phyloP scores from a whole-genome alignment of 37 sponge, comb jelly and placozoan species.

The Hormiphora californensis region DNA sequence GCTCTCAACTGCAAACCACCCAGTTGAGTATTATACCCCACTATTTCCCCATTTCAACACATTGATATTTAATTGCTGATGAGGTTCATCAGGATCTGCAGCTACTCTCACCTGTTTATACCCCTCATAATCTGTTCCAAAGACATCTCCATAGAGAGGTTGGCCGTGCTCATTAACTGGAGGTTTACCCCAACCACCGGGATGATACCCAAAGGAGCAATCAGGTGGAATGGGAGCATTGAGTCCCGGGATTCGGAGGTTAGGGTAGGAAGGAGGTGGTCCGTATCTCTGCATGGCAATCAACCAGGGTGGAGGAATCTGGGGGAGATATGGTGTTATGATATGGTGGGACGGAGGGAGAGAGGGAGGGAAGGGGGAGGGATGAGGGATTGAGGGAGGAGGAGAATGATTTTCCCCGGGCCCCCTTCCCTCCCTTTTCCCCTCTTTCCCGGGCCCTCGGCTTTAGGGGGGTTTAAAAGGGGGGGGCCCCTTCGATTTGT shows the following conservation, averaged over 20 bases:
- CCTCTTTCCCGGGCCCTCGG: too few relatives aligned
- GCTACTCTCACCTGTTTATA: slow-evolving; percentile 46
- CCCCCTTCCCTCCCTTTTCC: too few relatives aligned
- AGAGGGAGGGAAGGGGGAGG: background rate
- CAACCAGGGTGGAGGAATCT: slow-evolving; percentile 96
- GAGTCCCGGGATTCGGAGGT: slow-evolving; percentile 84
- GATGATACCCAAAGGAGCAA: slow-evolving; percentile 28
- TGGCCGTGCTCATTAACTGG: slow-evolving; percentile 93
- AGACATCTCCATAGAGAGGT: slow-evolving; percentile 99
- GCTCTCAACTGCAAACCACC: background rate
- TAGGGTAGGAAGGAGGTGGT: slow-evolving; percentile 97
- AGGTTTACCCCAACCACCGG: slow-evolving; percentile 95
- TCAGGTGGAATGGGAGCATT: slow-evolving; percentile 85
- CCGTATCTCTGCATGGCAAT: slow-evolving; percentile 99
- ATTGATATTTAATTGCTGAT: too few relatives aligned
- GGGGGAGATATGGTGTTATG: background rate
- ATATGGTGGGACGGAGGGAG: background rate
- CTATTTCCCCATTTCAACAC: background rate
- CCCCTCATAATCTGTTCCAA: slow-evolving; percentile 74
- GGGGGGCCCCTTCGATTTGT: too few relatives aligned
- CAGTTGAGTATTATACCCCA: background rate
- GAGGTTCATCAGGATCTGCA: too few relatives aligned
- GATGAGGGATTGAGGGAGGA: background rate
- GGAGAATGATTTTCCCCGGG: too few relatives aligned
- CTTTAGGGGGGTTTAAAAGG: too few relatives aligned